Percentiles rank a stretch among this genome's conserved stretches.
phyloP scores from a whole-genome alignment of 2,113 vertebrate genomes.

The Pollimyrus isidori region DNA sequence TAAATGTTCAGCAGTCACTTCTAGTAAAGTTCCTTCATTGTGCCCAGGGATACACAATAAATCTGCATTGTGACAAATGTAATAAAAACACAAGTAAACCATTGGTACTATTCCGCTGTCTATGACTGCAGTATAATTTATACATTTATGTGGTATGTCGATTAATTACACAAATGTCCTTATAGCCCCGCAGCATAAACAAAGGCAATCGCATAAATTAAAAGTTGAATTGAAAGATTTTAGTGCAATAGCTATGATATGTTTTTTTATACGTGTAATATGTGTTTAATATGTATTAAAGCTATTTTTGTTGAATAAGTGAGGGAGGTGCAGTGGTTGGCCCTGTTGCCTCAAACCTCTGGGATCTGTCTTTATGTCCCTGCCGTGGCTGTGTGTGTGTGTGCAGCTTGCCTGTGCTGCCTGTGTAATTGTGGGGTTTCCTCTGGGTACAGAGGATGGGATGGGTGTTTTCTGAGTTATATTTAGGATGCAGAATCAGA shows the following conservation, averaged over 20 bases:
- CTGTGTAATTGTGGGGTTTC: background rate
- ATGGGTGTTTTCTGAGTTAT: background rate
- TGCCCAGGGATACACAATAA: background rate
- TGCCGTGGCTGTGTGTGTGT: background rate
- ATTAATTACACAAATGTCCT: background rate
- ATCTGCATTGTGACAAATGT: background rate
- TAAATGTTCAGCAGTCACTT: background rate
- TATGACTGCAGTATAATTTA: background rate
- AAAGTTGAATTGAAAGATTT: background rate
- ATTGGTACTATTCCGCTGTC: background rate
- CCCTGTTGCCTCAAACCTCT: background rate
- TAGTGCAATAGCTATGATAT: background rate
- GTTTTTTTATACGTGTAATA: background rate
- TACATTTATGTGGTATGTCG: background rate
- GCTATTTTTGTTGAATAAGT: background rate
- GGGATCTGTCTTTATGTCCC: background rate
- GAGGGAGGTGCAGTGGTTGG: background rate
- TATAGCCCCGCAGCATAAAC: background rate
- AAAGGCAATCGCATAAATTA: background rate
- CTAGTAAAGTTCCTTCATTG: background rate
- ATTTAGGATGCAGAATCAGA: background rate
- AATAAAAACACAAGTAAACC: background rate
- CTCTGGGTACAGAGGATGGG: background rate
- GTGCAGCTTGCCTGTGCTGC: background rate
- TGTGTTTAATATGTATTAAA: background rate